phyloP scores from a whole-genome alignment of 2,113 vertebrate species.

The Macquaria australasica region DNA sequence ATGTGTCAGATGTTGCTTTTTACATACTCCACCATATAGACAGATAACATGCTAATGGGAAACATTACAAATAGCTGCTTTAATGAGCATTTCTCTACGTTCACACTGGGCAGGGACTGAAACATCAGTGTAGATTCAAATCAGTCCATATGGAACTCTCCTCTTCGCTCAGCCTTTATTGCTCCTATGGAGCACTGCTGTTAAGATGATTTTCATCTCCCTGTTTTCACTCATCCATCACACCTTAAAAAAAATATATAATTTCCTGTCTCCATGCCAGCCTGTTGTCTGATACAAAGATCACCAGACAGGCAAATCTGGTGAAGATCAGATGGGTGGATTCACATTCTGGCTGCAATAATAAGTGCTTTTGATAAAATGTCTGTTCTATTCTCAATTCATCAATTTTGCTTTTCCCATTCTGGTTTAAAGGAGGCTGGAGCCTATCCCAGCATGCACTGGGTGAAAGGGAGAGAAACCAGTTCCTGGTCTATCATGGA shows the following conservation, averaged over 20 bases:
- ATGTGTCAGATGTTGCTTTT: neutral
- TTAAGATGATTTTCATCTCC: conserved; percentile 37
- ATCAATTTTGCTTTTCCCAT: neutral
- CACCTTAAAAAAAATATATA: conserved; percentile 35
- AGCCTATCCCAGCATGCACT: neutral
- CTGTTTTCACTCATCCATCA: conserved; percentile 32
- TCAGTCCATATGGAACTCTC: conserved; percentile 18
- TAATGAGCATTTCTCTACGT: neutral
- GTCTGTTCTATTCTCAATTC: neutral
- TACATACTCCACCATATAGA: neutral
- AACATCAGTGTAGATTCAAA: neutral
- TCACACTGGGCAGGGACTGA: neutral
- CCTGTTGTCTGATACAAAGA: conserved; percentile 28
- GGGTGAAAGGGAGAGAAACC: neutral
- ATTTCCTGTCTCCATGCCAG: conserved; percentile 42
- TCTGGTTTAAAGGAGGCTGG: neutral
- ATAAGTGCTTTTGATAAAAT: conserved; percentile 11
- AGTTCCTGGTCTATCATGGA: neutral
- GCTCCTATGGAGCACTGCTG: conserved; percentile 5
- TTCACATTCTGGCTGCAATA: conserved; percentile 1
- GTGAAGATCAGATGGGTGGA: conserved; percentile 14
- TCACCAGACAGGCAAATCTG: conserved; percentile 19
- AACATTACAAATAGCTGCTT: neutral
- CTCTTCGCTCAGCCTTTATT: conserved; percentile 6
- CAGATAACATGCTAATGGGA: neutral